Conservation (phyloP, 1,140 invertebrate species). For the Drosophila burlai region DNA sequence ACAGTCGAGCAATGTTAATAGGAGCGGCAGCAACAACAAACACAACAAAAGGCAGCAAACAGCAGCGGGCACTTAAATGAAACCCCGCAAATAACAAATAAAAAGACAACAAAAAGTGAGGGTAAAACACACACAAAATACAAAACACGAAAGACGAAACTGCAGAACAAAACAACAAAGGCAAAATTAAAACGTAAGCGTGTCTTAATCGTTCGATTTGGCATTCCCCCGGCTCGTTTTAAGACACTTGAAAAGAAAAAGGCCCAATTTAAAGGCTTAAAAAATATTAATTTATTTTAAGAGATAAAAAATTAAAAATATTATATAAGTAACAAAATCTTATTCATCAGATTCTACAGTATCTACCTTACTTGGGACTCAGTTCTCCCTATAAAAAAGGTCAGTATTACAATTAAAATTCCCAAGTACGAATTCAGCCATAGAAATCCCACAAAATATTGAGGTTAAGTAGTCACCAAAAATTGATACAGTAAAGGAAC, state of each 20-base stretch:
- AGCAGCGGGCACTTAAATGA: conserved; percentile 65
- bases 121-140: conserved; percentile 13
- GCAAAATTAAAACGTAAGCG: conserved; percentile 63
- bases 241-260: conserved; percentile 8
- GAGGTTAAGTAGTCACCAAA: not conserved
- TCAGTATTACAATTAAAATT: too few relatives aligned
- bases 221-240: conserved; percentile 32
- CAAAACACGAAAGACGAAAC: conserved; percentile 30
- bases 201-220: conserved; percentile 70
- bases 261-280: rapidly evolving
- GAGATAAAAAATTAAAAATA: not conserved
- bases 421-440: not conserved
- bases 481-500: not conserved
- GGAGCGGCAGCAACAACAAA: conserved; percentile 34
- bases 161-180: conserved; percentile 48
- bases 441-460: not conserved
- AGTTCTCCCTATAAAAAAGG: too few relatives aligned
- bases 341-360: not conserved
- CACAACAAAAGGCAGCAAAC: conserved; percentile 13
- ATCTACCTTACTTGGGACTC: too few relatives aligned
- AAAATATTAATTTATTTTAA: not conserved
- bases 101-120: conserved; percentile 38
- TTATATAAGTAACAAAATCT: too few relatives aligned
- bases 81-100: conserved; percentile 68
- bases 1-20: conserved; percentile 48